A percentile compares a stretch with the other conserved stretches of the same genome.
Conservation (phyloP, 2,888 invertebrate genomes). For the Frankliniella intonsa region DNA sequence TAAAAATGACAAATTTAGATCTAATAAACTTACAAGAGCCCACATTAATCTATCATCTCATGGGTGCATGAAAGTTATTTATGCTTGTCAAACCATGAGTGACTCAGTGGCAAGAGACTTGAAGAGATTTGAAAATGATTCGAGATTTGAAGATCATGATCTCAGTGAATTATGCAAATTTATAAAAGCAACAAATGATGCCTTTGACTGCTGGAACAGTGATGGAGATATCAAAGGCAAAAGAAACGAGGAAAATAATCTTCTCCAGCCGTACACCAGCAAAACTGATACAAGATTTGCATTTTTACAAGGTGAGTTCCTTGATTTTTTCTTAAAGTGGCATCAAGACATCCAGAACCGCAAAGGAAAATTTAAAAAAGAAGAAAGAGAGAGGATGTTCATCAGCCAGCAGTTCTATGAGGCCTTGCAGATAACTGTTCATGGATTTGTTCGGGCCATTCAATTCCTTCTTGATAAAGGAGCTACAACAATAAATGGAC, state of each 20-base stretch:
- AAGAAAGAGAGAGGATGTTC: neutral
- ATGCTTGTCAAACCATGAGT: neutral
- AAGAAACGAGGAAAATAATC: neutral
- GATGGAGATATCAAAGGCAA: neutral
- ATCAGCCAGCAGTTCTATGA: neutral
- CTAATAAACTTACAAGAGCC: neutral
- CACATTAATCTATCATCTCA: neutral
- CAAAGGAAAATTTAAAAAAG: neutral
- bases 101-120: neutral
- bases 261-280: neutral
- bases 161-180: neutral
- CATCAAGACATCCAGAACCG: neutral
- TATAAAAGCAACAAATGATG: neutral
- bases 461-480: neutral
- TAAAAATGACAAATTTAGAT: neutral
- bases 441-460: neutral
- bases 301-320: neutral
- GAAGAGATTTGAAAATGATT: neutral
- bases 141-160: neutral
- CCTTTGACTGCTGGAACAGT: neutral
- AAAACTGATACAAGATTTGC: neutral
- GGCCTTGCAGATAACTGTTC: neutral
- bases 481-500: neutral
- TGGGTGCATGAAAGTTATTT: neutral
- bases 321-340: neutral